Evolutionary conservation across 2,113 vertebrate genomes (phyloP).

Genomic region (Erpornis zantholeuca): DNA sequence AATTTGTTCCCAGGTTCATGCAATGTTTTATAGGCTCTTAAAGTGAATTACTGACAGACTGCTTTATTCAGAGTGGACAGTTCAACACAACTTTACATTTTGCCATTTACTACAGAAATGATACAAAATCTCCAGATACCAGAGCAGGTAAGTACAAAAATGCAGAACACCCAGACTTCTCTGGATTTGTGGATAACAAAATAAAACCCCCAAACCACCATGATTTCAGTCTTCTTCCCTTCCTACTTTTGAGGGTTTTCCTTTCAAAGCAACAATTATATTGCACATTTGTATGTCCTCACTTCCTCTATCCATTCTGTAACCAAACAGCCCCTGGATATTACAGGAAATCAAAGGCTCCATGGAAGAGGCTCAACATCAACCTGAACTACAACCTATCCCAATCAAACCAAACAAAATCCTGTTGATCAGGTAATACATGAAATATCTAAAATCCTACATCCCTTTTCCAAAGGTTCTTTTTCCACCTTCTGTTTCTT

Average conservation of each 20-base stretch:
- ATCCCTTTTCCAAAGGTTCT: neutral
- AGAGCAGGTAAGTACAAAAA: neutral
- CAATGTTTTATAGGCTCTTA: neutral
- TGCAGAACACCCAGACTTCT: neutral
- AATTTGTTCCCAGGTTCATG: neutral
- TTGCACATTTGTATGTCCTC: neutral
- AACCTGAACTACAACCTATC: neutral
- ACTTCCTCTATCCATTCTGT: neutral
- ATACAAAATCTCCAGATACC: constrained; percentile 13
- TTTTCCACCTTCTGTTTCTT: neutral
- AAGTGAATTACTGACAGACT: neutral
- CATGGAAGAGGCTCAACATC: neutral
- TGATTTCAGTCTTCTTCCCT: neutral
- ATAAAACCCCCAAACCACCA: neutral
- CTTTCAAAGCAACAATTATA: neutral
- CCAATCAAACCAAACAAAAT: neutral
- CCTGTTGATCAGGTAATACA: neutral
- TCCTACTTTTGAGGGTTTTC: neutral
- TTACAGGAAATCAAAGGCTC: neutral
- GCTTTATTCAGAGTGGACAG: neutral
- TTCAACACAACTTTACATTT: neutral
- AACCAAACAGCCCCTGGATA: neutral
- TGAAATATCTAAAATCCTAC: neutral
- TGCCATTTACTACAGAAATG: neutral
- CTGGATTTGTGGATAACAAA: neutral